Evolutionary conservation across 2,797 vertebrate species (phyloP), one percentile per base, ranked within the genome.

Genomic region (Alosa sapidissima): DNA sequence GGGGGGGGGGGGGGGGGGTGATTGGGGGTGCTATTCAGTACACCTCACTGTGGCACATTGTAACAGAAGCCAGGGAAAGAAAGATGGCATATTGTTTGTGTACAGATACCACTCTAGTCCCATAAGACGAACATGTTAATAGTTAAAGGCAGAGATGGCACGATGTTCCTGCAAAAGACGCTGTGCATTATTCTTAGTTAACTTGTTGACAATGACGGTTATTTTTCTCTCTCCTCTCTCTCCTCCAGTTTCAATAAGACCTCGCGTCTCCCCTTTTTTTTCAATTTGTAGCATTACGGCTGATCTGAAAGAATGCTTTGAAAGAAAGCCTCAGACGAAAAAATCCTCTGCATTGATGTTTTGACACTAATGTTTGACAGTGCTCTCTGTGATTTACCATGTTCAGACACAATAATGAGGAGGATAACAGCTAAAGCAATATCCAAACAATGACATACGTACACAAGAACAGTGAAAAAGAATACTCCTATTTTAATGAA

Each of bases 121-220:
- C 83, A 82, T 89, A 91, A 90, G 90, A 91, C 89, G 86, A 84
- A 54, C 81, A 6, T 75, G 89, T 89, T 91, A 91, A 94, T 93
- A 92, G 93, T 94, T 89, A 91, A 86, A 89, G 81, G 86, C 86
- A 91, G 87, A 81, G 84, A 89, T 88, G 90, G 90, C 90, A 84
- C 87, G 85, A 51, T 86, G 91, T 87, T 91, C 83, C 81, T 89
- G 84, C 47, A 81, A 82, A 86, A 86, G 92, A 91, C 92, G 90
- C 92, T 82, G 81, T 87, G 93, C 92, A 95, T 95, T 94, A 93
- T 81, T 91, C 90, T 93, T 85, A 88, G 88, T 89, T 83, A 84
- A 90, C 68, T 65, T 88, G 58, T 85, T 92, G 90, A 93, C 91
- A 65, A 81, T 21, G 68, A 83, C 81, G 82, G 82, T 33, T 85